A percentile compares a stretch with the other conserved stretches of the same genome.
phyloP scores from a whole-genome alignment of 2,797 vertebrate species.

The Poeciliopsis presidionis region DNA sequence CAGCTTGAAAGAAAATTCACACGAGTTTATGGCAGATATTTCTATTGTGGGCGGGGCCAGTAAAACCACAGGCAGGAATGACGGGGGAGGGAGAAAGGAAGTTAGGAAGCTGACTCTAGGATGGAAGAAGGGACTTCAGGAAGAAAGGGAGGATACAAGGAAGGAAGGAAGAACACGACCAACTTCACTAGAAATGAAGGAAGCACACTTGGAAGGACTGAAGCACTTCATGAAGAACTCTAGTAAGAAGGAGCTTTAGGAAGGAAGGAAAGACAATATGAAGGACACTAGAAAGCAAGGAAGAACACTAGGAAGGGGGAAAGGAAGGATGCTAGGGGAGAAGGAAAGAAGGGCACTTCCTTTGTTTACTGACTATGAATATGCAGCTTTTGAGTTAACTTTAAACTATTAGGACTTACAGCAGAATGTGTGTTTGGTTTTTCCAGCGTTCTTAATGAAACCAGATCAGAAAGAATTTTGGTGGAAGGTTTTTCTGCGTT shows the following conservation, averaged over 20 bases:
- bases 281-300: no score
- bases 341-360: no score
- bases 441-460: constrained; percentile 23
- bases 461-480: constrained; percentile 34
- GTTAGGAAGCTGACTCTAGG: not conserved
- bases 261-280: no score
- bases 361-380: not conserved
- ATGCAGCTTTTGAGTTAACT: no score
- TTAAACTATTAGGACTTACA: not conserved
- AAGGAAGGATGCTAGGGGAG: not conserved
- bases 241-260: no score
- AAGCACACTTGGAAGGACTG: not conserved
- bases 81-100: not conserved
- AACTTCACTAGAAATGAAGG: not conserved
- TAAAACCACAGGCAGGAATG: not conserved
- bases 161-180: not conserved
- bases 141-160: not conserved
- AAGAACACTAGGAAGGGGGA: no score
- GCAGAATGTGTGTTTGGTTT: not conserved
- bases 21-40: not conserved
- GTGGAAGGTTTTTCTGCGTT: constrained; percentile 27
- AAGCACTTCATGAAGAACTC: not conserved
- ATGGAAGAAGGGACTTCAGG: not conserved
- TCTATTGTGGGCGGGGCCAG: not conserved
- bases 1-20: not conserved